Conservation (phyloP, 2,888 invertebrate species). For the Creontiades dilutus region DNA sequence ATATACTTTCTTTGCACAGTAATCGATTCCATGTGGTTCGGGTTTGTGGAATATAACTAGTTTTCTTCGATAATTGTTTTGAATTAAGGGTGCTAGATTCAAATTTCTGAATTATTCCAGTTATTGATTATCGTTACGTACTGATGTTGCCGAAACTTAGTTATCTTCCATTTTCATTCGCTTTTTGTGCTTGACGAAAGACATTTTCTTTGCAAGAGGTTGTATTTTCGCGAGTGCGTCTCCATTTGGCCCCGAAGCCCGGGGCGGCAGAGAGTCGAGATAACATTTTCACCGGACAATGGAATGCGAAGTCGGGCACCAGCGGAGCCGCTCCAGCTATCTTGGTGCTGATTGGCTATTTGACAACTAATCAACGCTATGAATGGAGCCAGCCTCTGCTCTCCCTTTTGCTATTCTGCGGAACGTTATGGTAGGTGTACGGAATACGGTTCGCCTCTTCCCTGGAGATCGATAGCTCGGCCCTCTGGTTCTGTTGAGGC, state of each 20-base stretch:
- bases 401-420: neutral
- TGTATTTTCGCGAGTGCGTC: neutral
- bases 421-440: conserved; percentile 6
- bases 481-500: neutral
- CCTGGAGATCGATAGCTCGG: neutral
- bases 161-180: neutral
- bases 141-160: neutral
- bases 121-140: neutral
- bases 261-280: neutral
- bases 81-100: too few species aligned
- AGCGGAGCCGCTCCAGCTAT: neutral
- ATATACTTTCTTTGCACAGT: too few species aligned
- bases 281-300: conserved; percentile 42
- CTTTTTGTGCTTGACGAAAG: neutral
- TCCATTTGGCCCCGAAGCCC: conserved; percentile 14
- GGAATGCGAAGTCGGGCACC: neutral
- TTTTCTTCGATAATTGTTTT: too few species aligned
- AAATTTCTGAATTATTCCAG: too few species aligned
- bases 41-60: too few species aligned
- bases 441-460: conserved; percentile 27
- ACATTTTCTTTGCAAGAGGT: conserved; percentile 3
- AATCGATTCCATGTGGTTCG: too few species aligned
- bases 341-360: conserved; percentile 34
- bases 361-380: conserved; percentile 36
- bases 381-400: conserved; percentile 30